Conservation (phyloP, 1,140 invertebrate species). For the Lucilia cuprina region DNA sequence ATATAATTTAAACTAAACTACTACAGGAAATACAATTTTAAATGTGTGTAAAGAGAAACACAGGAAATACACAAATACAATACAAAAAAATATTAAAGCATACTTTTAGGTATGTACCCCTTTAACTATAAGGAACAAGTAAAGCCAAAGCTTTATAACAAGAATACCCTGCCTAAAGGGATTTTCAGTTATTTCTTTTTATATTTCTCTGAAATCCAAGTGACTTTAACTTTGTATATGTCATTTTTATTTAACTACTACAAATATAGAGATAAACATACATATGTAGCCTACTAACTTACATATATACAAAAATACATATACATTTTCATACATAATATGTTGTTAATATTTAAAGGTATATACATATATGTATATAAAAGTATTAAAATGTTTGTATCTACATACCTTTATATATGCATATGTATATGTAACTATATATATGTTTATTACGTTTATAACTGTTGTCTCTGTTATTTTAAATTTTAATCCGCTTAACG, state of each 20-base stretch:
- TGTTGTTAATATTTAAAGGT: too few species aligned
- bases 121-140: neutral
- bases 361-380: too few species aligned
- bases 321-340: neutral
- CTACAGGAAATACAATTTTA: neutral
- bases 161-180: neutral
- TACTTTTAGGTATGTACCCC: neutral
- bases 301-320: neutral
- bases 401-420: neutral
- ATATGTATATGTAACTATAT: neutral
- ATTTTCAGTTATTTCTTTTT: neutral
- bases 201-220: neutral
- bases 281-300: slow-evolving; percentile 19
- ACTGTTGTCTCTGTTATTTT: neutral
- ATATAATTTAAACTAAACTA: slow-evolving; percentile 9
- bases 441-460: neutral
- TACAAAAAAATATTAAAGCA: slow-evolving; percentile 15
- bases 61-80: neutral
- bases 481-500: slow-evolving; percentile 26
- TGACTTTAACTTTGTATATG: slow-evolving; percentile 12
- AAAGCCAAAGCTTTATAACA: too few species aligned
- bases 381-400: too few species aligned
- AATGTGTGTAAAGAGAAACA: neutral
- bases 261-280: neutral
- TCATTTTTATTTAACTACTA: neutral